phyloP scores from a whole-genome alignment of 2,888 invertebrate genomes.

The Trachelus troglodyta region DNA sequence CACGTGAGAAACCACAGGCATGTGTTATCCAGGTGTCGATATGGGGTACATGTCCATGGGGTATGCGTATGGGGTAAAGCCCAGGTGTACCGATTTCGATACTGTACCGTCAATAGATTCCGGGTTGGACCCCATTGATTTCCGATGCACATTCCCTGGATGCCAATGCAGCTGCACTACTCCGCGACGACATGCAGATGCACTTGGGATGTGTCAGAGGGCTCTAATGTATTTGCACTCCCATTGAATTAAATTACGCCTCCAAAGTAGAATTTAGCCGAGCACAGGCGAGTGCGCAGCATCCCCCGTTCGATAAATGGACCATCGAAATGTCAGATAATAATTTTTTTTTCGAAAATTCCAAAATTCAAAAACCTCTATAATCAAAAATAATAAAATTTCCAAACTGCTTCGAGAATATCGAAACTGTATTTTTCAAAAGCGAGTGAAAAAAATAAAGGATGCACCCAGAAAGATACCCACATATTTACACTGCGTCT shows the following conservation, averaged over 20 bases:
- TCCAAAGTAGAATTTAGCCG: neutral
- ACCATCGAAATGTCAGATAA: neutral
- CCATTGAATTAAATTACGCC: neutral
- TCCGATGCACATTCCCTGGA: constrained; percentile 27
- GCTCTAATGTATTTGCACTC: neutral
- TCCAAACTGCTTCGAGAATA: no score
- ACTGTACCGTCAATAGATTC: constrained; percentile 34
- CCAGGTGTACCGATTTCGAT: constrained; percentile 44
- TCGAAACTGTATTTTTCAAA: neutral
- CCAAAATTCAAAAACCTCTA: no score
- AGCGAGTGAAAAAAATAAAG: neutral
- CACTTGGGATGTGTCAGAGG: neutral
- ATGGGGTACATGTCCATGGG: constrained; percentile 14
- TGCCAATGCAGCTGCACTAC: constrained; percentile 7
- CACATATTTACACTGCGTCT: neutral
- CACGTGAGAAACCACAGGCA: constrained; percentile 26
- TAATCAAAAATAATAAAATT: no score
- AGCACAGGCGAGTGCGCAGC: neutral
- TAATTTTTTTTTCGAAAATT: no score
- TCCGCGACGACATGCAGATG: constrained; percentile 2
- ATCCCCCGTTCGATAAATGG: neutral
- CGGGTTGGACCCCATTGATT: constrained; percentile 48
- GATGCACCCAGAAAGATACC: neutral
- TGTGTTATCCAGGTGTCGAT: constrained; percentile 58
- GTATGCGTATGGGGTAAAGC: constrained; percentile 22